A percentile compares a stretch with the other conserved stretches of the same genome.
Conservation (phyloP, 1,140 invertebrate species). For the Triops longicaudatus region DNA sequence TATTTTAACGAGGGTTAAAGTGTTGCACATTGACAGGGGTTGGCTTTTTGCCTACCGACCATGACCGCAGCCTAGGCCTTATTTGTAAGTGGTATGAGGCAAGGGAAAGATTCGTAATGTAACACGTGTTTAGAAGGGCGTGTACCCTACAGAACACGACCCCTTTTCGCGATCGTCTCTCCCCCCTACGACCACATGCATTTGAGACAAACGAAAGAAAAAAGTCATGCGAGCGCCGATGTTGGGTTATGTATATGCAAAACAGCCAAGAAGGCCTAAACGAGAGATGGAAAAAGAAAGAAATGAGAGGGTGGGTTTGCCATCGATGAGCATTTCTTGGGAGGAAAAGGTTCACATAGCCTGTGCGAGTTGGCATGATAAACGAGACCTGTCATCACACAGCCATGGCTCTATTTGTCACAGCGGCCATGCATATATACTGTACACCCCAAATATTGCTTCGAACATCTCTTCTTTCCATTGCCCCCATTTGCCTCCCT, state of each 20-base stretch:
- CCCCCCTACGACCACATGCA: not conserved
- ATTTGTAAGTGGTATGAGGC: too few species aligned
- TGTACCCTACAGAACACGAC: not conserved
- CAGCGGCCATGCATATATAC: not conserved
- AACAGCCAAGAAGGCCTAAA: not conserved
- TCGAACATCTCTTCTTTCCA: too few species aligned
- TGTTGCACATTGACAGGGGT: too few species aligned
- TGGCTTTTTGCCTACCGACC: too few species aligned
- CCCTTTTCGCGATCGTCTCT: not conserved
- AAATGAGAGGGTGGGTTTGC: not conserved
- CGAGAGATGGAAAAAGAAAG: too few species aligned
- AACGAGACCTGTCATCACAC: conserved; percentile 14
- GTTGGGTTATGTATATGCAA: not conserved
- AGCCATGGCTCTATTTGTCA: conserved; percentile 10
- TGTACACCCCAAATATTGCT: too few species aligned
- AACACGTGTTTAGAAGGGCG: conserved; percentile 1
- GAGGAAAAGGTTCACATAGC: not conserved
- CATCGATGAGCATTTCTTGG: not conserved
- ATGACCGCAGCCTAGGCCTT: too few species aligned
- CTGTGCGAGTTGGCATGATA: not conserved
- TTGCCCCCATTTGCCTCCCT: not conserved
- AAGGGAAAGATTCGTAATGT: not conserved
- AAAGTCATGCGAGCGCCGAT: not conserved
- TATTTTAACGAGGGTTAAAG: too few species aligned
- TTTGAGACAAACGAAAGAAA: not conserved